Percentiles rank a stretch among this genome's conserved stretches.
These are phyloP conservation scores for Andrena camellia DNA, from an alignment of 2,888 invertebrate species.

Conservation along the genomic window DNA sequence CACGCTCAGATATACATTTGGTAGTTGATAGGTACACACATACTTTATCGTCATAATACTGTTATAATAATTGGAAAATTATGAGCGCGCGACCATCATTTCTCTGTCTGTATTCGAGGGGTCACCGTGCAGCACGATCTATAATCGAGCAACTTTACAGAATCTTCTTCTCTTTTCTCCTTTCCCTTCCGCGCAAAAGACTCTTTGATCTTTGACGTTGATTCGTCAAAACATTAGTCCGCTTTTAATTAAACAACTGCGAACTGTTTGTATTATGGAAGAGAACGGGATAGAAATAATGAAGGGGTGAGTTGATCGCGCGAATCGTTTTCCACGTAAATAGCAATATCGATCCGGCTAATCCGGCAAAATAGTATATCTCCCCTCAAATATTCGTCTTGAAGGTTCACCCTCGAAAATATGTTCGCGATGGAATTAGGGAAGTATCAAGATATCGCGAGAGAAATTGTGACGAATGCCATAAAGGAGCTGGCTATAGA, in stretches of 20 bases:
- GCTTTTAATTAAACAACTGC: not conserved
- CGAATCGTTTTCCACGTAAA: too few relatives aligned
- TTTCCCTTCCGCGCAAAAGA: not conserved
- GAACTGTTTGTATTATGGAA: constrained; percentile 31
- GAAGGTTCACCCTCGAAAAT: constrained; percentile 94
- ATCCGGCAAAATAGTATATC: not conserved
- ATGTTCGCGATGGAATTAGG: constrained; percentile 97
- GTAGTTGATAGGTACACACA: too few relatives aligned
- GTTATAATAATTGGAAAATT: too few relatives aligned
- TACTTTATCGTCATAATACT: too few relatives aligned
- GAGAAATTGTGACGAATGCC: constrained; percentile 94
- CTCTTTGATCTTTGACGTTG: not conserved
- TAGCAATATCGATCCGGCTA: not conserved
- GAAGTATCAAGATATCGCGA: constrained; percentile 93
- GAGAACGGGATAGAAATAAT: constrained; percentile 23
- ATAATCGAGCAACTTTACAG: not conserved
- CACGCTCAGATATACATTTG: too few relatives aligned
- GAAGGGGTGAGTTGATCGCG: constrained; percentile 42
- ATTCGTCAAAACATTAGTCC: not conserved
- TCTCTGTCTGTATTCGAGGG: not conserved
- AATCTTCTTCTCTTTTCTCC: not conserved
- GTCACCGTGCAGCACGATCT: too few relatives aligned
- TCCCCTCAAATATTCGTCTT: not conserved
- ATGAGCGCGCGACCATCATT: too few relatives aligned
- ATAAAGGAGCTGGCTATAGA: constrained; percentile 97